Evolutionary conservation across 2,113 vertebrate species (phyloP).

Genomic region (Corvus hawaiiensis): DNA sequence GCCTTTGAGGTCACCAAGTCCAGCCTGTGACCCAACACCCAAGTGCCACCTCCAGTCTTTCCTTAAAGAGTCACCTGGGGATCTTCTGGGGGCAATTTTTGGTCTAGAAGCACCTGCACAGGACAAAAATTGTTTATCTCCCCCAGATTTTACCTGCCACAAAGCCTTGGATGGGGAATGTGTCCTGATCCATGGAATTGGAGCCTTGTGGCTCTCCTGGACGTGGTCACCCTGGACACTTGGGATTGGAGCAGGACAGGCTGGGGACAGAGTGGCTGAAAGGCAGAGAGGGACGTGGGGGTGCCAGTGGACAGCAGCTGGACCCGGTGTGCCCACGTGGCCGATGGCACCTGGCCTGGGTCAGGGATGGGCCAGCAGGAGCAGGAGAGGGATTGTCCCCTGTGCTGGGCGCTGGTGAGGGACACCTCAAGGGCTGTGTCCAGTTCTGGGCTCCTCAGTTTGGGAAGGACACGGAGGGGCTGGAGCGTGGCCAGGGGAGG

Average conservation of each 20-base stretch:
- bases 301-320: not conserved
- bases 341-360: not conserved
- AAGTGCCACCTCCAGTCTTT: not conserved
- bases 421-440: not conserved
- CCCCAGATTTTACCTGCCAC: not conserved
- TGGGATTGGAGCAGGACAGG: not conserved
- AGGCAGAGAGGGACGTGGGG: not conserved
- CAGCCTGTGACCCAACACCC: not conserved
- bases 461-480: not conserved
- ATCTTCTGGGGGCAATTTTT: not conserved
- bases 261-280: not conserved
- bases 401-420: not conserved
- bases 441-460: not conserved
- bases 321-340: not conserved
- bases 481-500: not conserved
- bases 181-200: rapidly evolving
- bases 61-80: not conserved
- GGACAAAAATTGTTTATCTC: not conserved
- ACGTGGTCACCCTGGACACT: rapidly evolving
- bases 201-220: not conserved
- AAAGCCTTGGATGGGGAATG: rapidly evolving
- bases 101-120: not conserved
- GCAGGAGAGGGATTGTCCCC: not conserved
- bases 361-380: not conserved
- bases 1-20: not conserved